Evolutionary conservation across 2,113 vertebrate genomes (phyloP), one percentile per base, ranked within the genome.

Genomic region (Mormyrus lacerda): DNA sequence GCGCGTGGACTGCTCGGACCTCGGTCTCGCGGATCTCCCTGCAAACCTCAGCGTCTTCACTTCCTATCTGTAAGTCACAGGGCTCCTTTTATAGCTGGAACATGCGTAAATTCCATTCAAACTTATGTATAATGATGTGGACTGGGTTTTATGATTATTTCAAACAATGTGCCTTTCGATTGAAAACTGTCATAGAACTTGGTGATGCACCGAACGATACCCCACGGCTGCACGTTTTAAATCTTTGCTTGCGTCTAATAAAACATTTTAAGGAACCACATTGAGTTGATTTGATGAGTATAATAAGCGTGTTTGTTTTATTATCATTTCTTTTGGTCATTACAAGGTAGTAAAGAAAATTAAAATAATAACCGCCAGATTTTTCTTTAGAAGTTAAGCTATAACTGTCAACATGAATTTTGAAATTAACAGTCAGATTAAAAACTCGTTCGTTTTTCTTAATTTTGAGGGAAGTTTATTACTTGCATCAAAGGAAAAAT

Each of bases 1-100:
- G 90, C 90, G 95, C 3, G 95, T 95, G 87, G 96, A 97, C 94
- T 97, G 96, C 94, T 95, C 96, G 13, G 96, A 97, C 93, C 92
- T 93, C 90, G 96, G 95, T 53, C 96, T 97, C 90, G 91, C 92
- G 2, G 94, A 92, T 73, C 91, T 96, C 90, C 96, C 96, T 48
- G 89, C 93, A 91, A 95, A 96, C 93, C 94, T 97, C 92, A 97
- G 96, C 93, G 92, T 92, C 93, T 95, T 96, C 95, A 96, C 95
- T 48, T 95, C 96, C 88, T 97, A 96, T 93, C 95, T 97, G 96
- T 97, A 93, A 97, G 96, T 96, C 3, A 31, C 61, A 11, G 61
- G 10, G 27, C n/a, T 89, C 6, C 44, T 10, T 76, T 79, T 79
- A 15, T 31, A 79, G 73, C 31, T 39, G n/a, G 27, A 79, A 39